Base-by-base conservation (phyloP, 64 coral and sea anemone genomes). In the Dendrophyllia cribrosa region DNA sequence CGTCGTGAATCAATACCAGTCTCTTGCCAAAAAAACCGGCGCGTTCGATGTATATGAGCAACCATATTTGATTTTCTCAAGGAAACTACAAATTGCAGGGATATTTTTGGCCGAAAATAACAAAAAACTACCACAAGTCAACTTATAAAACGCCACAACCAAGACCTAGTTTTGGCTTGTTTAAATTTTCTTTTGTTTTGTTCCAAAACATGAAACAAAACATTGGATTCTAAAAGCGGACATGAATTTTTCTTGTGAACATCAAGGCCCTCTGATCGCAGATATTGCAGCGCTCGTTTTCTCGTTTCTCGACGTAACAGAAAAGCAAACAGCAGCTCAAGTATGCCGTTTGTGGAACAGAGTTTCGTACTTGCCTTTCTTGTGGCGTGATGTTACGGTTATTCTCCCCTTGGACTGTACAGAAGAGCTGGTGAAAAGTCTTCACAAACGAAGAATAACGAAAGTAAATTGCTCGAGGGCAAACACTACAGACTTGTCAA, bases 221-320 rank as follows among this genome's bases (percentile, higher is more conserved):
- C 12, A 13, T 75, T 24, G 3, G 58, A 77, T 61, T 72, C 63
- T 16, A 47, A 52, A 93, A 47, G 71, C 74, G 75, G 83, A 70
- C 66, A 93, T 87, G 83, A 87, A 59, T 67, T 43, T 70, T 9
- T 62, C 63, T 20, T 15, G 49, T 45, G 72, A 83, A 13, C 74
- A 95, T 15, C 93, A 95, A 90, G 96, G 93, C 22, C 96, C 96
- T 59, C 64, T 98, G 43, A 98, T 98, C 53, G 85, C 96, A 59
- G 96, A 98, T 69, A 70, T 95, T 74, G 93, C 96, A 51, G 90
- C 80, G 7, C 75, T 93, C 56, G 93, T 98, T 3, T 98, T 98
- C 76, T 93, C 93, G 20, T 98, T 93, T 71, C 74, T 98, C 50
- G 85, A 78, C 82, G 52, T 87, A 1, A 15, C 75, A 26, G 89